Conservation (phyloP, 2,888 invertebrate species). For the Stenoptilia bipunctidactyla region DNA sequence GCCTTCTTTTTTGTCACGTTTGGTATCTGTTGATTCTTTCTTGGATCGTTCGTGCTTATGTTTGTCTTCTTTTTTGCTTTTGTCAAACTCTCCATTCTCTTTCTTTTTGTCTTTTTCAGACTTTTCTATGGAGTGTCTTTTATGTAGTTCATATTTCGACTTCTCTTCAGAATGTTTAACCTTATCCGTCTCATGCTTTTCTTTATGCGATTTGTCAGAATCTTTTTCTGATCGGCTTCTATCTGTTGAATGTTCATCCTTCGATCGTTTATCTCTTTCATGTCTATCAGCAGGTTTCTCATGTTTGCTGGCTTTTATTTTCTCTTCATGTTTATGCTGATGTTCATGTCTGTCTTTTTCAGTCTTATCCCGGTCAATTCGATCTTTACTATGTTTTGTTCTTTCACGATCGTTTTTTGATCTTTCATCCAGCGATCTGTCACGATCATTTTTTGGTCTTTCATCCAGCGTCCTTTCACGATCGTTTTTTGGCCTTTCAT, state of each 20-base stretch:
- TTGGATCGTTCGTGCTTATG: slow-evolving; percentile 52
- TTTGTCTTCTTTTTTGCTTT: slow-evolving; percentile 58
- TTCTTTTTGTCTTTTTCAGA: slow-evolving; percentile 47
- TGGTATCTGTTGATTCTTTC: slow-evolving; percentile 44
- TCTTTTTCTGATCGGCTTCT: slow-evolving; percentile 35
- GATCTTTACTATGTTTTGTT: no score
- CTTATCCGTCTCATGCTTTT: slow-evolving; percentile 38
- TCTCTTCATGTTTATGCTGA: neutral
- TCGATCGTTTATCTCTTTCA: slow-evolving; percentile 39
- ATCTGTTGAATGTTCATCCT: slow-evolving; percentile 30
- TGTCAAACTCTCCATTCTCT: slow-evolving; percentile 37
- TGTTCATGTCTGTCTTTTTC: slow-evolving; percentile 51
- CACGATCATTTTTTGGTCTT: no score
- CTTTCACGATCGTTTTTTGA: slow-evolving; percentile 18
- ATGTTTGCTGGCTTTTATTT: slow-evolving; percentile 1
- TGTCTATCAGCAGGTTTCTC: slow-evolving; percentile 2
- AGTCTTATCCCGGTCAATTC: slow-evolving; percentile 1
- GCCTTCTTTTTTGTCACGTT: slow-evolving; percentile 57
- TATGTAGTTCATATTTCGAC: slow-evolving; percentile 49
- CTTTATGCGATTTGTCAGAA: slow-evolving; percentile 32
- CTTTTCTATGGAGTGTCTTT: slow-evolving; percentile 49
- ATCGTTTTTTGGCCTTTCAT: no score
- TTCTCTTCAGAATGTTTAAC: slow-evolving; percentile 40
- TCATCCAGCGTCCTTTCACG: no score
- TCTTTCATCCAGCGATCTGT: slow-evolving; percentile 29